Base-by-base conservation (phyloP, 2,888 invertebrate genomes). In the Eledona agricola region DNA sequence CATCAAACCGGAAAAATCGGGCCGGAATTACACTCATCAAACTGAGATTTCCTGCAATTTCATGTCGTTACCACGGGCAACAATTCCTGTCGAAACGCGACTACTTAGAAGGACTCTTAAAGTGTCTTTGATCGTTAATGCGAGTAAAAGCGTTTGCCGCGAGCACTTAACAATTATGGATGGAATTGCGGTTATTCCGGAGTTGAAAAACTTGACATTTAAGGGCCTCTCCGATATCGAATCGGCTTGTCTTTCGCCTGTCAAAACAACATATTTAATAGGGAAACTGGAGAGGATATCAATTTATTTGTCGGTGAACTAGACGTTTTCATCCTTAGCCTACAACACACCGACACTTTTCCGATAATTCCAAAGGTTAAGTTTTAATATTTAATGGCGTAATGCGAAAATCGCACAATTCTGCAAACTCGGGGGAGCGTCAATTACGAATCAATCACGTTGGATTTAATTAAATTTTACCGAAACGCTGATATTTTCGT, bases 221-320 rank as follows among this genome's bases (percentile, higher is more conserved):
- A 20, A 43, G 43, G 31, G 43, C 17, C 43, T 22, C 22, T 43
- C 31, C 31, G 17, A 20, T 16, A 22, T 43, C 31, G 31, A 31
- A 43, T 43, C 31, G 43, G 31, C 43, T 31, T 25, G 43, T 43
- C 43, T 43, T 43, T 42, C 31, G n/a, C 43, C 13, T 43, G 31
- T 43, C 43, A 43, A 43, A 43, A 43, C 43, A 31, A 31, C 19
- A 43, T 43, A 31, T 29, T 28, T 43, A 40, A 40, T 40, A 40
- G 28, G 26, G 40, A 16, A 12, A 40, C 26, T 15, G 25, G 26
- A 26, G 40, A 40, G 40, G 28, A 38, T 16, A 17, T 40, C 40
- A 25, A 38, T 38, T 28, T 40, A 26, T 40, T 28, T 40, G 26
- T 28, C 28, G 6, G 17, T 9, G 5, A 19, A 28, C 19, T 28